phyloP scores from a whole-genome alignment of 2,113 vertebrate species.

The Thunnus thynnus region DNA sequence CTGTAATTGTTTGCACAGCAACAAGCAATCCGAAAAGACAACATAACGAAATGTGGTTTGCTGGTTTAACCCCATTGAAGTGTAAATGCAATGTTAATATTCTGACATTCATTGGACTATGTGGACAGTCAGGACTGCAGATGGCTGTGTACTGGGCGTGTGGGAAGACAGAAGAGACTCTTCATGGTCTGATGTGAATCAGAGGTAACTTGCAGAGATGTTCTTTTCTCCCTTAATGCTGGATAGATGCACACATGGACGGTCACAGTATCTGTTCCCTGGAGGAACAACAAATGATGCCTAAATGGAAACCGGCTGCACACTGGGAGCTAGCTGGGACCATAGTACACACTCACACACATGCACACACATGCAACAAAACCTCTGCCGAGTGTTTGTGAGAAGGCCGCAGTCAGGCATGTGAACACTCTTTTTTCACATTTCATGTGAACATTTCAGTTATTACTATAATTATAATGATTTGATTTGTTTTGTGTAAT shows the following conservation, averaged over 20 bases:
- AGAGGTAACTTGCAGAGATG: not conserved
- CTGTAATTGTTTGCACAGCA: constrained; percentile 19
- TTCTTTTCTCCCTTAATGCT: constrained; percentile 8
- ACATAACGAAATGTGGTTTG: constrained; percentile 20
- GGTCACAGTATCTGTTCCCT: constrained; percentile 35
- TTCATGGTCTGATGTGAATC: not conserved
- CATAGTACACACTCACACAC: not conserved
- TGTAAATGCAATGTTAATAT: not conserved
- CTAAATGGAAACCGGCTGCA: constrained; percentile 53
- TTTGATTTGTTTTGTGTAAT: constrained; percentile 7
- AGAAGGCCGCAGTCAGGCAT: not conserved
- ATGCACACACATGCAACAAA: constrained; percentile 2
- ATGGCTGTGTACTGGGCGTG: not conserved
- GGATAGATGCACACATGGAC: constrained; percentile 26
- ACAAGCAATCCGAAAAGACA: not conserved
- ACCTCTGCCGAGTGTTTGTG: constrained; percentile 20
- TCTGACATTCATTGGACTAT: not conserved
- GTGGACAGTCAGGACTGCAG: not conserved
- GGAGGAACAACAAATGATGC: constrained; percentile 42
- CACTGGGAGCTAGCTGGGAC: constrained; percentile 39
- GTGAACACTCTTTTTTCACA: not conserved
- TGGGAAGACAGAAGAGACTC: not conserved
- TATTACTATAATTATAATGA: constrained; percentile 1
- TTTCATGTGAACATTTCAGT: not conserved
- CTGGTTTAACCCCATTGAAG: constrained; percentile 45